These are phyloP conservation scores for Riptortus pedestris DNA, from an alignment of 1,140 invertebrate genomes.

Conservation along the genomic window DNA sequence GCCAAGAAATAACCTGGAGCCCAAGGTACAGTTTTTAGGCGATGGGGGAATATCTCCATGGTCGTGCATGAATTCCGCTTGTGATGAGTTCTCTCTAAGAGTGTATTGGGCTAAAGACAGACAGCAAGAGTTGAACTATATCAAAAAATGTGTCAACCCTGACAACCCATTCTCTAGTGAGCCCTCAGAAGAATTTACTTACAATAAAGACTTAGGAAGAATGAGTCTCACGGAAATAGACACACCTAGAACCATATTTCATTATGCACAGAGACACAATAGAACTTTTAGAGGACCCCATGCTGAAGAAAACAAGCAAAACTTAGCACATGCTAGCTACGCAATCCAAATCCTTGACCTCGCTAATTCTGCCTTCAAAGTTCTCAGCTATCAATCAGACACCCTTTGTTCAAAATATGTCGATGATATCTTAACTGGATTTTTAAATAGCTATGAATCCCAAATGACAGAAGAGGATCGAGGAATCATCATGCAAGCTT, in stretches of 20 bases:
- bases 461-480: too few relatives aligned
- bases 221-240: background rate
- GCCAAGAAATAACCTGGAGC: background rate
- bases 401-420: too few relatives aligned
- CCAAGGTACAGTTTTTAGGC: background rate
- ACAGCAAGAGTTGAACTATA: background rate
- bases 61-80: background rate
- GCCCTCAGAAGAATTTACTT: background rate
- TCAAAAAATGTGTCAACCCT: background rate
- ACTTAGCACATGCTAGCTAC: background rate
- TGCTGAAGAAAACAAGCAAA: background rate
- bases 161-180: background rate
- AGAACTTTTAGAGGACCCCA: background rate
- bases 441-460: too few relatives aligned
- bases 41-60: background rate
- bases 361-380: background rate
- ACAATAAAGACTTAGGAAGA: background rate
- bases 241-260: background rate
- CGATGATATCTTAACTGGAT: too few relatives aligned
- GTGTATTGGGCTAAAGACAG: too few relatives aligned
- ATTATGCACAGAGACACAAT: slow-evolving; percentile 5
- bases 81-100: background rate
- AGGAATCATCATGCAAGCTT: too few relatives aligned
- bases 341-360: background rate
- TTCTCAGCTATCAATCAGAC: too few relatives aligned